Base-by-base conservation (phyloP, 2,113 vertebrate genomes). In the Tichodroma muraria region DNA sequence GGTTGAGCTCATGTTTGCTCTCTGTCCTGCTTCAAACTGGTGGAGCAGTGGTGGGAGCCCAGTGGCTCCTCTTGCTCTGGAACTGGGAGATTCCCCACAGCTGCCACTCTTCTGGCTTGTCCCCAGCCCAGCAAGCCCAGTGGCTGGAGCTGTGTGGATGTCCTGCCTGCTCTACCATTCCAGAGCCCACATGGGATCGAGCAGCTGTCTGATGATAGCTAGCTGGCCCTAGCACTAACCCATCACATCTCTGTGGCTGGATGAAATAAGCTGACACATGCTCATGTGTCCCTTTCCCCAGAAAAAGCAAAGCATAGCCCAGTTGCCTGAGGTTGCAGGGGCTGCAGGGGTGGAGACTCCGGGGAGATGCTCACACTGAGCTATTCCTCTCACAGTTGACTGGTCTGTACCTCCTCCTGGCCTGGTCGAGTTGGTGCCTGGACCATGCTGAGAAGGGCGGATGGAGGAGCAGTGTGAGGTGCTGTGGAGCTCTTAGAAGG, bases 101-200 rank as follows among this genome's bases (percentile, higher is more conserved):
- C 33, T 47, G 18, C 27, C 31, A 25, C 17, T 40, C 20, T 73
- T 19, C 14, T 2, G 2, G 53, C 35, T 78, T 5, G 4, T 65
- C 8, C 6, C 24, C 56, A 50, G 15, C 33, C 23, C 47, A 52
- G 38, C 10, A 19, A 63, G 24, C 35, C 16, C 63, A 35, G 56
- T 1, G 2, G 18, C 35, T 88, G 80, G 40, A 83, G 30, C 47
- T 1, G 0, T 44, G 22, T 37, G 30, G 23, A 31, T 59, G 19
- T 37, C 15, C 52, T 68, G 45, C 61, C 38, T 52, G 44, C 33
- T 71, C n/a, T 60, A 30, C 19, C 22, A 21, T 47, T 56, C 56
- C 44, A 40, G 31, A 64, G 21, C 27, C 31, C 24, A 16, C 1
- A 2, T 0, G 0, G 28, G 27, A 50, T 68, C 15, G 16, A 50